These are phyloP conservation scores for Pseudoips prasinana DNA, from an alignment of 2,888 invertebrate genomes.

Conservation along the genomic window DNA sequence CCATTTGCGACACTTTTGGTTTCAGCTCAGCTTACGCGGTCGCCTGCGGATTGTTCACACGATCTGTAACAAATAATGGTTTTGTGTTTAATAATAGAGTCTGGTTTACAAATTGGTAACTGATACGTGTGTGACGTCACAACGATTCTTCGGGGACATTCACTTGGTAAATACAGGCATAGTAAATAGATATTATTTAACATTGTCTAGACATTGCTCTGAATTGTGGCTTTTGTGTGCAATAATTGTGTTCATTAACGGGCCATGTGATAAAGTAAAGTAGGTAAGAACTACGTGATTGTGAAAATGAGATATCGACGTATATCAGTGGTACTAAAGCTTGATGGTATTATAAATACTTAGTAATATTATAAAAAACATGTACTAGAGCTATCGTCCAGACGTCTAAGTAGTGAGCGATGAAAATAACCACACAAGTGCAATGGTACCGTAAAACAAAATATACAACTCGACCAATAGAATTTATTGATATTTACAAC, in stretches of 20 bases:
- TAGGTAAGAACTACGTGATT: too few relatives aligned
- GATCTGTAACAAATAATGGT: constrained; percentile 69
- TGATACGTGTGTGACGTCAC: constrained; percentile 30
- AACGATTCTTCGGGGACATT: constrained; percentile 8
- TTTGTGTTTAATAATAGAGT: constrained; percentile 55
- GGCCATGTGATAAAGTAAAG: too few relatives aligned
- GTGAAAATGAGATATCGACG: too few relatives aligned
- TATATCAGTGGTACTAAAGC: too few relatives aligned
- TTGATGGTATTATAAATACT: too few relatives aligned
- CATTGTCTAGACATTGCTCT: constrained; percentile 21
- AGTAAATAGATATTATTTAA: constrained; percentile 17
- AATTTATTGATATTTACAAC: not conserved
- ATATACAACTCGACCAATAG: not conserved
- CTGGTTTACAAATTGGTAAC: constrained; percentile 42
- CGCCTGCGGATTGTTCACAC: constrained; percentile 53
- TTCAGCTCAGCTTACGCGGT: constrained; percentile 40
- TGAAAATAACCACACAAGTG: not conserved
- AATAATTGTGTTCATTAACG: too few relatives aligned
- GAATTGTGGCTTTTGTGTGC: not conserved
- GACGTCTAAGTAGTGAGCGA: not conserved
- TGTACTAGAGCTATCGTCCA: too few relatives aligned
- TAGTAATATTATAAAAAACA: too few relatives aligned
- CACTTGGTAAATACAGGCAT: constrained; percentile 18
- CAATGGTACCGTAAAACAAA: constrained; percentile 3
- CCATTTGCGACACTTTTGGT: constrained; percentile 25